Conservation (phyloP, 35 echinoderm and acorn worm species). For the Lytechinus variegatus region DNA sequence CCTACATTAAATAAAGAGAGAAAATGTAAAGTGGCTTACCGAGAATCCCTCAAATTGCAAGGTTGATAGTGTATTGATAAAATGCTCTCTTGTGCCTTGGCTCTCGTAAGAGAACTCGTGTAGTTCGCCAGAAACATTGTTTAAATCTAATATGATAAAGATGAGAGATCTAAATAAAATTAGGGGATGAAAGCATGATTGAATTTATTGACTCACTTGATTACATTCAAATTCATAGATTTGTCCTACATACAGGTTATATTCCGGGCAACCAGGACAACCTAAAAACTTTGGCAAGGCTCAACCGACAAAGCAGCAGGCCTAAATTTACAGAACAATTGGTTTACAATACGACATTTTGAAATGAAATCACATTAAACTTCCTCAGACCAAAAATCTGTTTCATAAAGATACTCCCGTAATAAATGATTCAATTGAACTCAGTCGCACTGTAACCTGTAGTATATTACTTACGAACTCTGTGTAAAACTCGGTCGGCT, state of each 20-base stretch:
- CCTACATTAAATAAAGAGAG: too few species aligned
- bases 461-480: neutral
- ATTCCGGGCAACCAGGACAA: too few species aligned
- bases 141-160: neutral
- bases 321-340: too few species aligned
- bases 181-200: too few species aligned
- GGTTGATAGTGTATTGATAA: constrained; percentile 55
- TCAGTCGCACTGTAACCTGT: neutral
- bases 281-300: too few species aligned
- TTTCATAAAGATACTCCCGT: neutral
- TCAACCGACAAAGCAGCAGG: too few species aligned
- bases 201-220: too few species aligned
- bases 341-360: too few species aligned
- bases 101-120: constrained; percentile 61
- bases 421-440: neutral
- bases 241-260: too few species aligned
- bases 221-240: too few species aligned
- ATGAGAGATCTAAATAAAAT: neutral
- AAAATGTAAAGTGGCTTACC: constrained; percentile 51
- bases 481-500: neutral
- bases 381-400: neutral
- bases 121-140: neutral
- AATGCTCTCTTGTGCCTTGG: constrained; percentile 30
- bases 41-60: constrained; percentile 75
- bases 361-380: too few species aligned